phyloP scores from a whole-genome alignment of 2,113 vertebrate genomes.

The Larimichthys polyactis region DNA sequence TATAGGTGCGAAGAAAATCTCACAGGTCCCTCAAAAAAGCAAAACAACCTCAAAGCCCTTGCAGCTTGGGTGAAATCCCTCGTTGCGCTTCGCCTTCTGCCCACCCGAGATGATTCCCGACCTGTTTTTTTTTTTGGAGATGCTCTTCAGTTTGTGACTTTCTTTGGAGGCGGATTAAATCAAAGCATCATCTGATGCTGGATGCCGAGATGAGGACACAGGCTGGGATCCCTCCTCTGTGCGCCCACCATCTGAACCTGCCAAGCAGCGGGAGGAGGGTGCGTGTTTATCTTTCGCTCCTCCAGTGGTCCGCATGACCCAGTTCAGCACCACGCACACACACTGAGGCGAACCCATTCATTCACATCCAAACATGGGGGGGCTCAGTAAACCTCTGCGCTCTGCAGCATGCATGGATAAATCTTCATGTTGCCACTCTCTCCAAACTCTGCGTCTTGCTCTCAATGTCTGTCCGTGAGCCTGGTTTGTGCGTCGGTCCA shows the following conservation, averaged over 20 bases:
- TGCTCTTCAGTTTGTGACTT: slow-evolving; percentile 52
- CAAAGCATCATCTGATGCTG: slow-evolving; percentile 50
- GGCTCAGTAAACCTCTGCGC: slow-evolving; percentile 36
- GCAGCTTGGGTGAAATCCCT: slow-evolving; percentile 8
- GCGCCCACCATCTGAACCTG: slow-evolving; percentile 72
- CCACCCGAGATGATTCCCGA: slow-evolving; percentile 23
- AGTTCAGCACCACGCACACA: slow-evolving; percentile 66
- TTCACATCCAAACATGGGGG: slow-evolving; percentile 52
- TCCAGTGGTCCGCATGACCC: slow-evolving; percentile 76
- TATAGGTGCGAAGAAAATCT: background rate
- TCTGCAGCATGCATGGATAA: slow-evolving; percentile 37
- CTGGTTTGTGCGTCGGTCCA: slow-evolving; percentile 45
- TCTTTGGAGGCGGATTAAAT: slow-evolving; percentile 48
- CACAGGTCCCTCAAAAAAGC: background rate
- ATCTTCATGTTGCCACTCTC: slow-evolving; percentile 41
- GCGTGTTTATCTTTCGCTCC: slow-evolving; percentile 73
- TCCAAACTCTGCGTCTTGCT: slow-evolving; percentile 27
- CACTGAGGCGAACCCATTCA: slow-evolving; percentile 63
- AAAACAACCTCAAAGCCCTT: background rate
- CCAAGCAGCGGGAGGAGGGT: slow-evolving; percentile 47
- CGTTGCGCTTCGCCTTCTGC: slow-evolving; percentile 10
- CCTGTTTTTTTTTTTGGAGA: slow-evolving; percentile 20
- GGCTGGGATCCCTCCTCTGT: slow-evolving; percentile 64
- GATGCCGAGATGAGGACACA: slow-evolving; percentile 50
- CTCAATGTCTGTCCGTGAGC: slow-evolving; percentile 26